Percentiles rank a stretch among this genome's conserved stretches.
Conservation (phyloP, 2,113 vertebrate species). For the Toxostoma redivivum region DNA sequence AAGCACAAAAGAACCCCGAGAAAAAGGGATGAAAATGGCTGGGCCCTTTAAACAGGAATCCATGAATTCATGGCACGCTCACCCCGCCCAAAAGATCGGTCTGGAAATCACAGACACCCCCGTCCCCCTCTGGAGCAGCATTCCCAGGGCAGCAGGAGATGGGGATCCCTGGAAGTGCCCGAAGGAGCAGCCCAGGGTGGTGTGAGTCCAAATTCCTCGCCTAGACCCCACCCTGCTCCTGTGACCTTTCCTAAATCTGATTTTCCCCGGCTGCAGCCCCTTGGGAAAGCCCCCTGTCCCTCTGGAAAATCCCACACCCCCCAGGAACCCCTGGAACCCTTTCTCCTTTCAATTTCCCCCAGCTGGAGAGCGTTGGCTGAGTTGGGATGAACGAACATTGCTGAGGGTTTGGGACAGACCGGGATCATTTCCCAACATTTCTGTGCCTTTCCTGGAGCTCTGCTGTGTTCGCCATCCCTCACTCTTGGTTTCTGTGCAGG, state of each 20-base stretch:
- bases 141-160: background rate
- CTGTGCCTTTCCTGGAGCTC: background rate
- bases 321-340: rapidly evolving
- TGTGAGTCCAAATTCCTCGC: background rate
- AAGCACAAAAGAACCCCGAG: too few relatives aligned
- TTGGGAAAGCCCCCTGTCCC: background rate
- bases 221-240: background rate
- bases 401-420: background rate
- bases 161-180: background rate
- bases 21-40: background rate
- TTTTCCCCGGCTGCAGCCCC: background rate
- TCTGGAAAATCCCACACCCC: background rate
- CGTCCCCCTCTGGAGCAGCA: background rate
- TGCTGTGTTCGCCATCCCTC: background rate
- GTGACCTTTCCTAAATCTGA: rapidly evolving
- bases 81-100: too few relatives aligned
- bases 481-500: background rate
- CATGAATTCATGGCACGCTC: rapidly evolving
- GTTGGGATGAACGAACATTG: background rate
- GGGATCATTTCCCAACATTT: background rate
- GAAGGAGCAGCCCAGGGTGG: background rate
- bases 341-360: background rate
- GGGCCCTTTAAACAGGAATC: background rate
- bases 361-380: rapidly evolving
- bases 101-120: background rate